These are phyloP conservation scores for Alligator sinensis DNA, from an alignment of 2,113 vertebrate species.

Conservation along the genomic window DNA sequence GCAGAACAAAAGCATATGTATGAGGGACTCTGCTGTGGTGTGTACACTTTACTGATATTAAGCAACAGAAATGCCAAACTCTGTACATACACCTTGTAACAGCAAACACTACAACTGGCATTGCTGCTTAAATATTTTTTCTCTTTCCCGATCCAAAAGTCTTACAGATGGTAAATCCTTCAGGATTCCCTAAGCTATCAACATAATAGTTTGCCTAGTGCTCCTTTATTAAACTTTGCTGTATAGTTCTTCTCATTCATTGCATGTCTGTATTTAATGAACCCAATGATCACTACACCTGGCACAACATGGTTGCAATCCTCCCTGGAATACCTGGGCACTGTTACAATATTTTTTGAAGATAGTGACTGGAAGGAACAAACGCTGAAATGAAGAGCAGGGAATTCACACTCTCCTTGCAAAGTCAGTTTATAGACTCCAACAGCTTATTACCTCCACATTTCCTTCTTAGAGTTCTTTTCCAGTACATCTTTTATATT, in stretches of 20 bases:
- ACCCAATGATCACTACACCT: neutral
- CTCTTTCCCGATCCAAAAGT: neutral
- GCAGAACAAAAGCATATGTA: neutral
- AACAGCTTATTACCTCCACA: neutral
- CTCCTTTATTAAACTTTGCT: neutral
- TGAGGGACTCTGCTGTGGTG: neutral
- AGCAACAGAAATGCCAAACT: neutral
- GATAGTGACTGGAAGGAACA: neutral
- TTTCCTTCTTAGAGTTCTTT: neutral
- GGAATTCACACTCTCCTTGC: neutral
- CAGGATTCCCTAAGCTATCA: too few species aligned
- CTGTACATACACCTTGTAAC: neutral
- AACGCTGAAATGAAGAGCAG: fast-evolving
- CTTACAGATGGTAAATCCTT: neutral
- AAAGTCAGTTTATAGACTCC: fast-evolving
- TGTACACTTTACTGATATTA: neutral
- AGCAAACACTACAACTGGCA: neutral
- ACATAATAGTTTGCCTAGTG: neutral
- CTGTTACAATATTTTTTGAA: neutral
- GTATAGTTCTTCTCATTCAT: neutral
- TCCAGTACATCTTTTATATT: neutral
- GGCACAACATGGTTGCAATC: neutral
- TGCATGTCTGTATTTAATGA: neutral
- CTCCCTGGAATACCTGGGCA: neutral
- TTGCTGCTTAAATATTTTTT: neutral